Conservation (phyloP, 1,140 invertebrate genomes). For the Drosophila chauvacae region DNA sequence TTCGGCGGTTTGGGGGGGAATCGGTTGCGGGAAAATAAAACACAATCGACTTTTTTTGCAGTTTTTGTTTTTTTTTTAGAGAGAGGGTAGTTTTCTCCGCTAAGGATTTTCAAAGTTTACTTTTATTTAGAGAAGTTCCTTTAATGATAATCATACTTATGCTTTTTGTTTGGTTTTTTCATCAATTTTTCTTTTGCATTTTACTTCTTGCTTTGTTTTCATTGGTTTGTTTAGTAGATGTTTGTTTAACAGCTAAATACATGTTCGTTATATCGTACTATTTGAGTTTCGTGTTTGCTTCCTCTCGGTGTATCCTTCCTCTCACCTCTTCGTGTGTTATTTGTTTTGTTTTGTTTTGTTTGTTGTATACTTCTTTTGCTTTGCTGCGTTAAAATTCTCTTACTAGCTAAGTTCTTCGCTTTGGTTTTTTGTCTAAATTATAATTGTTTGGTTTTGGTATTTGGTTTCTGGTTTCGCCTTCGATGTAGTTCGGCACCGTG, state of each 20-base stretch:
- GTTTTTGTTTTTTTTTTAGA: conserved; percentile 65
- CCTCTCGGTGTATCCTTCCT: conserved; percentile 48
- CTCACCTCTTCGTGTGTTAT: conserved; percentile 30
- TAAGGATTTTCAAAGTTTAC: conserved; percentile 84
- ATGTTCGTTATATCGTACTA: conserved; percentile 70
- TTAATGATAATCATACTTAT: conserved; percentile 84
- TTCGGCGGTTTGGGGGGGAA: conserved; percentile 41
- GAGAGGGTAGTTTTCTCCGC: conserved; percentile 80
- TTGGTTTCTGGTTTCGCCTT: conserved; percentile 73
- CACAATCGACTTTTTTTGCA: conserved; percentile 72
- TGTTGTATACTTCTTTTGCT: conserved; percentile 26
- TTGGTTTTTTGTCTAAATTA: conserved; percentile 62
- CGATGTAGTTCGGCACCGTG: conserved; percentile 66
- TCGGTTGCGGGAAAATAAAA: conserved; percentile 66
- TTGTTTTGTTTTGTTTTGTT: conserved; percentile 10
- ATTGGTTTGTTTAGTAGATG: conserved; percentile 53
- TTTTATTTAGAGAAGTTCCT: conserved; percentile 82
- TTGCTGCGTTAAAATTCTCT: conserved; percentile 81
- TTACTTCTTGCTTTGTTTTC: conserved; percentile 46
- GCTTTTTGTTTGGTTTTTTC: conserved; percentile 41
- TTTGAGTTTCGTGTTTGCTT: conserved; percentile 57
- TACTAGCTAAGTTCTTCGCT: conserved; percentile 60
- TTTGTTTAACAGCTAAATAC: conserved; percentile 77
- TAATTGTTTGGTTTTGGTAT: conserved; percentile 67
- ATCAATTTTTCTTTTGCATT: conserved; percentile 53